Conservation (phyloP, 2,888 invertebrate genomes). For the Erebia epiphron region DNA sequence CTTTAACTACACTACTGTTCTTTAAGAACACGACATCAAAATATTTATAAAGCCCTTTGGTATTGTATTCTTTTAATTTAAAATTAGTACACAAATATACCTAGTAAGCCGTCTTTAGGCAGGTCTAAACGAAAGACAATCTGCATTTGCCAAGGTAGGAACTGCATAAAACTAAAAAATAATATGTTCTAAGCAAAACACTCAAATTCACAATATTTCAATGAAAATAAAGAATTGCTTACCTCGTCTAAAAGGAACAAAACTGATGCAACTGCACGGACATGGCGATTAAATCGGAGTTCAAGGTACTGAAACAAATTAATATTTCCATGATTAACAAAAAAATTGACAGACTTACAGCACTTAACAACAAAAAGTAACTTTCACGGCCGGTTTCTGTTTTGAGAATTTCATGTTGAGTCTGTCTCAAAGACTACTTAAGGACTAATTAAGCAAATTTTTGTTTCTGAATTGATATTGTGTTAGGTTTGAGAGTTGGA, state of each 20-base stretch:
- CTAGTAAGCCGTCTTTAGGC: neutral
- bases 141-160: rapidly evolving
- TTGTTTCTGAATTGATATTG: too few species aligned
- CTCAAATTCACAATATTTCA: neutral
- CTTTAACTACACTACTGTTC: neutral
- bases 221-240: constrained; percentile 53
- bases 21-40: neutral
- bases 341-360: too few species aligned
- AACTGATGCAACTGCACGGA: constrained; percentile 88
- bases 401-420: too few species aligned
- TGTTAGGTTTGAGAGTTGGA: too few species aligned
- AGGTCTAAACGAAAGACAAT: neutral
- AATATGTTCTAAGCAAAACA: too few species aligned
- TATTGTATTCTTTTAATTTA: neutral
- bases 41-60: neutral
- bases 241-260: constrained; percentile 92
- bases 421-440: too few species aligned
- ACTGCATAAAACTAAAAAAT: too few species aligned
- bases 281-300: constrained; percentile 87
- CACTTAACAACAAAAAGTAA: too few species aligned
- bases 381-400: too few species aligned
- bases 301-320: constrained; percentile 86
- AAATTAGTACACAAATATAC: too few species aligned
- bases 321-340: neutral
- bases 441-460: too few species aligned